Evolutionary conservation across 1,140 invertebrate species (phyloP).

Genomic region (Plectus sambesii): DNA sequence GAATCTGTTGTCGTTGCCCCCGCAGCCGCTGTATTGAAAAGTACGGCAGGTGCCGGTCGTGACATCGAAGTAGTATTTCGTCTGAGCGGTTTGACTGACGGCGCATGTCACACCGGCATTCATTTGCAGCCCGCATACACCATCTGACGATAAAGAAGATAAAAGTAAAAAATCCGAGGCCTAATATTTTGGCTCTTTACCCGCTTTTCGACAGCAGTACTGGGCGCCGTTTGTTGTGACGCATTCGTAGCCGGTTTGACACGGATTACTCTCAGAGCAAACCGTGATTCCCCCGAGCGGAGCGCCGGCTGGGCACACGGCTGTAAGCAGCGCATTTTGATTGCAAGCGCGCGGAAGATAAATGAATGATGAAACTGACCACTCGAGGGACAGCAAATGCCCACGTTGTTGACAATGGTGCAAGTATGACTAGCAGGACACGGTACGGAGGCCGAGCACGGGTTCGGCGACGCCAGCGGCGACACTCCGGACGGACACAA

Average conservation of each 20-base stretch:
- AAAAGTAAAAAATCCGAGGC: neutral
- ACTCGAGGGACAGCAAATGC: constrained; percentile 39
- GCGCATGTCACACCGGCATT: constrained; percentile 22
- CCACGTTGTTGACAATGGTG: too few species aligned
- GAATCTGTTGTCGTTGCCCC: constrained; percentile 46
- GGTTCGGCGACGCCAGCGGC: constrained; percentile 32
- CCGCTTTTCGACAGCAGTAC: constrained; percentile 37
- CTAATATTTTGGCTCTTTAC: constrained; percentile 11
- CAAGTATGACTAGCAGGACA: constrained; percentile 38
- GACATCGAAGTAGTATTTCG: constrained; percentile 43
- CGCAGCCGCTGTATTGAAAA: constrained; percentile 45
- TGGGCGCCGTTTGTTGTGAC: constrained; percentile 38
- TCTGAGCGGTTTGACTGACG: constrained; percentile 19
- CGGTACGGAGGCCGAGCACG: constrained; percentile 33
- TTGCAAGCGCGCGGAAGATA: too few species aligned
- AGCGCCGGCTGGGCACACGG: constrained; percentile 38
- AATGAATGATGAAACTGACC: constrained; percentile 10
- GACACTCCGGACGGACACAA: constrained; percentile 35
- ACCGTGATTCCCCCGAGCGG: constrained; percentile 37
- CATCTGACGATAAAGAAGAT: constrained; percentile 27
- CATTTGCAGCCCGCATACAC: constrained; percentile 19
- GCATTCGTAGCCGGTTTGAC: constrained; percentile 43
- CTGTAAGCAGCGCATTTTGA: constrained; percentile 10
- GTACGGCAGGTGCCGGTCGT: constrained; percentile 42
- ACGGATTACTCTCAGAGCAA: constrained; percentile 37